phyloP scores from a whole-genome alignment of 2,888 invertebrate genomes.

The Trissolcus brochymenae region DNA sequence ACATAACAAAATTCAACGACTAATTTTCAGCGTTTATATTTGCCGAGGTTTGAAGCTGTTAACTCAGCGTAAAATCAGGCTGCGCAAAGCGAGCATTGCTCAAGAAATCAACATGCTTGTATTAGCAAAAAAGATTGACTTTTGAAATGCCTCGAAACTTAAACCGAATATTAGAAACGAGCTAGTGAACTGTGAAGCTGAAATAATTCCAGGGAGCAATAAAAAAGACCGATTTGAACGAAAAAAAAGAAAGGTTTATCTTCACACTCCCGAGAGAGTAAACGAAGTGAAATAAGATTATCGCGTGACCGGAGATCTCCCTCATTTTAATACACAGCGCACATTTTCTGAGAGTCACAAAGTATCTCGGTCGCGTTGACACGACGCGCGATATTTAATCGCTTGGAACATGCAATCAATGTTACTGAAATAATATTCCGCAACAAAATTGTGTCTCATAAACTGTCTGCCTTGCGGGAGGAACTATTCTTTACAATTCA shows the following conservation, averaged over 20 bases:
- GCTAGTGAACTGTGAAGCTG: slow-evolving; percentile 32
- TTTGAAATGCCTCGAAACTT: background rate
- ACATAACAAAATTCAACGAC: slow-evolving; percentile 9
- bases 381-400: slow-evolving; percentile 46
- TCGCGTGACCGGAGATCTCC: slow-evolving; percentile 45
- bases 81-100: slow-evolving; percentile 3
- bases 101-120: slow-evolving; percentile 14
- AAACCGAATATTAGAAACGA: background rate
- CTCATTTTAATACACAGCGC: slow-evolving; percentile 38
- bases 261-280: slow-evolving; percentile 15
- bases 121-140: no score
- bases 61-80: slow-evolving; percentile 12
- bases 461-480: slow-evolving; percentile 25
- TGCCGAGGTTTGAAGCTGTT: no score
- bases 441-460: slow-evolving; percentile 40
- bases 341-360: slow-evolving; percentile 40
- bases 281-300: slow-evolving; percentile 45
- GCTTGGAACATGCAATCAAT: slow-evolving; percentile 45
- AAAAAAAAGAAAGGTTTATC: slow-evolving; percentile 37
- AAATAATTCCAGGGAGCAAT: slow-evolving; percentile 24
- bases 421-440: slow-evolving; percentile 43
- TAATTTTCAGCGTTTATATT: background rate
- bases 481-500: slow-evolving; percentile 27
- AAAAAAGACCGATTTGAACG: slow-evolving; percentile 15
- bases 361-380: slow-evolving; percentile 37